Evolutionary conservation across 2,888 invertebrate genomes (phyloP).

Genomic region (Parnassius mnemosyne): DNA sequence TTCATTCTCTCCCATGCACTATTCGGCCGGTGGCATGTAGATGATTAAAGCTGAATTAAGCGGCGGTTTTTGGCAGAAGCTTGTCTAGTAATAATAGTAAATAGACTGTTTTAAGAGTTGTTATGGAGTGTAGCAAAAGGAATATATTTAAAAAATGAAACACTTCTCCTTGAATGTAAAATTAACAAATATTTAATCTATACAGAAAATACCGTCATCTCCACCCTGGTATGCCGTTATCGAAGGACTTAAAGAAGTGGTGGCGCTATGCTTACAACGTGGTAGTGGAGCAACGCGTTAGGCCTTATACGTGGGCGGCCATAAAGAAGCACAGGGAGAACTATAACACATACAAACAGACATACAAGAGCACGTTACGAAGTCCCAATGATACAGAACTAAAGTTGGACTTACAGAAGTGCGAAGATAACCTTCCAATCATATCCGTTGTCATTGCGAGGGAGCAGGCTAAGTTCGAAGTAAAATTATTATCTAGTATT

Average conservation of each 20-base stretch:
- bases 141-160: no score
- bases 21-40: no score
- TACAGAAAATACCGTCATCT: constrained; percentile 82
- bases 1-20: no score
- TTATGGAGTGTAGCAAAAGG: no score
- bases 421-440: constrained; percentile 87
- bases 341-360: constrained; percentile 84
- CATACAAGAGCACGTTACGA: constrained; percentile 85
- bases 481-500: background rate
- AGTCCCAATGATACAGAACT: constrained; percentile 87
- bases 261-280: constrained; percentile 88
- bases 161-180: no score
- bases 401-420: constrained; percentile 85
- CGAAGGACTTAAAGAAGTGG: constrained; percentile 83
- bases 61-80: no score
- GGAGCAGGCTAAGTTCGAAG: constrained; percentile 84
- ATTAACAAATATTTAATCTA: constrained; percentile 2
- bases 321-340: constrained; percentile 84
- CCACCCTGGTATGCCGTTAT: constrained; percentile 80
- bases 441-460: constrained; percentile 88
- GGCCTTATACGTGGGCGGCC: constrained; percentile 87
- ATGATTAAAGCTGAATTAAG: no score
- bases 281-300: constrained; percentile 85
- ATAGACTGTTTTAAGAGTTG: no score
- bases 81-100: no score